Percentiles rank a stretch among this genome's conserved stretches.
Evolutionary conservation across 2,888 invertebrate genomes (phyloP).

Genomic region (Adelognathus sp.): DNA sequence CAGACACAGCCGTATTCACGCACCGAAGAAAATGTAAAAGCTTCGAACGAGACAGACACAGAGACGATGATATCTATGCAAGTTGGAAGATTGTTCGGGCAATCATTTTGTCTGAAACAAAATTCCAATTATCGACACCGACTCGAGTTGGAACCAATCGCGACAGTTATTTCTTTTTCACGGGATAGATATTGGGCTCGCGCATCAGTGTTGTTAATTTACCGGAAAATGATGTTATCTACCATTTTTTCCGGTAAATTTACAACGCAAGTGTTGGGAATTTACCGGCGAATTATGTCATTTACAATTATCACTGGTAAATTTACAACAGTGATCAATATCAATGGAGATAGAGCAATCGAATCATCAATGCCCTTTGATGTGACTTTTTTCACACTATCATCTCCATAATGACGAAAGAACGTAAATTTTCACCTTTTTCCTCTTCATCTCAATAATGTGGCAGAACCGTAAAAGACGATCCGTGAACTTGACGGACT

Average conservation of each 20-base stretch:
- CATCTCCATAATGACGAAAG: neutral
- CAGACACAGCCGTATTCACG: slow-evolving; percentile 83
- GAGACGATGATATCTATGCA: neutral
- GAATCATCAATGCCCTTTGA: neutral
- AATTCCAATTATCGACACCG: neutral
- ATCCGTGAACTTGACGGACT: neutral
- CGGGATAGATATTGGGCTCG: neutral
- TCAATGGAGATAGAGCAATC: neutral
- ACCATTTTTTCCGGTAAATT: too few relatives aligned
- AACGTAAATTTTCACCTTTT: neutral
- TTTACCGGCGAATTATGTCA: too few relatives aligned
- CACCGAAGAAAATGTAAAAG: slow-evolving; percentile 72
- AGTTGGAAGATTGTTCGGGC: neutral
- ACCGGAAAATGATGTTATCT: too few relatives aligned
- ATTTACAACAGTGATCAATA: too few relatives aligned
- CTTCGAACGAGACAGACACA: neutral
- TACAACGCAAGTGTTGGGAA: too few relatives aligned
- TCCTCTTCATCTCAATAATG: neutral
- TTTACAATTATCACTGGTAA: too few relatives aligned
- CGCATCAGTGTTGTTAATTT: neutral
- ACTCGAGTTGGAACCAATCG: neutral
- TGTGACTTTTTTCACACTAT: neutral
- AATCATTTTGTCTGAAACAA: slow-evolving; percentile 16
- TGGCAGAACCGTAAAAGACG: neutral
- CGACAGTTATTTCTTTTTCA: neutral